phyloP scores from a whole-genome alignment of 2,797 vertebrate genomes.

The Halcyon chelicuti region DNA sequence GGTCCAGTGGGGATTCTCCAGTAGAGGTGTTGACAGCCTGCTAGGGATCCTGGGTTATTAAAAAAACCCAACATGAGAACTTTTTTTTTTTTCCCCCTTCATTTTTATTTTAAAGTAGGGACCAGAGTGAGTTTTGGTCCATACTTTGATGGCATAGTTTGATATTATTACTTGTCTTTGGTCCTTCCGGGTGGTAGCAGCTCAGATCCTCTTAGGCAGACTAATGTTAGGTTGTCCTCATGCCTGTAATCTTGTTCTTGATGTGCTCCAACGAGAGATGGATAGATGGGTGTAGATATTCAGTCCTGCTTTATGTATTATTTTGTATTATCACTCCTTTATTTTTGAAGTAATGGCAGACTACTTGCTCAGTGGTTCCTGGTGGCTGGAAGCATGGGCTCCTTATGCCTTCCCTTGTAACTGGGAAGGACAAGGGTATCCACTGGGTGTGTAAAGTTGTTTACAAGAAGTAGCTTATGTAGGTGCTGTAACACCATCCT shows the following conservation, averaged over 20 bases:
- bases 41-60: background rate
- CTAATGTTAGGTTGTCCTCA: background rate
- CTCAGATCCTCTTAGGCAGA: background rate
- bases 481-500: background rate
- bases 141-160: background rate
- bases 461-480: background rate
- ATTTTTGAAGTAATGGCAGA: background rate
- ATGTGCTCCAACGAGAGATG: too few species aligned
- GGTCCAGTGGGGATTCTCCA: background rate
- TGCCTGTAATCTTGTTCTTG: background rate
- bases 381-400: background rate
- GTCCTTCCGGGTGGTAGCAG: background rate
- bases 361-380: accelerated
- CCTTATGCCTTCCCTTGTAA: background rate
- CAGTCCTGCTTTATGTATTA: background rate
- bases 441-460: background rate
- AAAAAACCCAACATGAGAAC: background rate
- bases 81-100: too few species aligned
- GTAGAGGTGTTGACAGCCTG: background rate
- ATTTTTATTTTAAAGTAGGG: background rate
- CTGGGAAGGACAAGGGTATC: background rate
- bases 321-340: background rate
- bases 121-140: background rate
- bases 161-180: background rate
- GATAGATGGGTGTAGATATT: background rate